Conservation (phyloP, 2,797 vertebrate species). For the Adelosebastes latens region DNA sequence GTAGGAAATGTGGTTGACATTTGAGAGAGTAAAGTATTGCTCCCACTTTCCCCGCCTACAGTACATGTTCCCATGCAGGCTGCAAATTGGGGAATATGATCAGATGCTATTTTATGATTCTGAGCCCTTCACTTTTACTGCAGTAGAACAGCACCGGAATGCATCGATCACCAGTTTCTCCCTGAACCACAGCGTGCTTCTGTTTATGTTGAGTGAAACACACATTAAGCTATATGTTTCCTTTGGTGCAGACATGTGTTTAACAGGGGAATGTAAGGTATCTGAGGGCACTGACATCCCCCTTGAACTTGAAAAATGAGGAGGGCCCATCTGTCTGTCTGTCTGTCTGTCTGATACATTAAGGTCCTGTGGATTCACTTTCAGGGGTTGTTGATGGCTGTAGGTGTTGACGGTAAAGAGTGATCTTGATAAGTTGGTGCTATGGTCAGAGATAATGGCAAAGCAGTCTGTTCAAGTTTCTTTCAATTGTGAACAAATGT, state of each 20-base stretch:
- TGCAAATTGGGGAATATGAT: slow-evolving; percentile 34
- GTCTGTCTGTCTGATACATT: slow-evolving; percentile 28
- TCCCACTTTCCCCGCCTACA: background rate
- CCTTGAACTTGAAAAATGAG: slow-evolving; percentile 74
- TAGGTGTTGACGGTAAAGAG: slow-evolving; percentile 2
- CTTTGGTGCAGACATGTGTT: slow-evolving; percentile 58
- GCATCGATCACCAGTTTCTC: background rate
- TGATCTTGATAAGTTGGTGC: slow-evolving; percentile 13
- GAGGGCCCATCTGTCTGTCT: slow-evolving; percentile 3
- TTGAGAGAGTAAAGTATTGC: slow-evolving; percentile 10
- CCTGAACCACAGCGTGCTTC: slow-evolving; percentile 4
- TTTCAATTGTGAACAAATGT: background rate
- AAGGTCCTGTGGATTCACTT: slow-evolving; percentile 9
- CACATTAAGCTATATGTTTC: slow-evolving; percentile 54
- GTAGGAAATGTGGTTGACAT: background rate
- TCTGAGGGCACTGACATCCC: slow-evolving; percentile 64
- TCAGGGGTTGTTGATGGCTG: slow-evolving; percentile 24
- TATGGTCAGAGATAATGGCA: background rate
- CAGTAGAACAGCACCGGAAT: background rate
- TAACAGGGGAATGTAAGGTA: slow-evolving; percentile 67
- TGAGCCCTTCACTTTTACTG: background rate
- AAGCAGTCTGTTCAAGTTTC: background rate
- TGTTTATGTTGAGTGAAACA: slow-evolving; percentile 53
- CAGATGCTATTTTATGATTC: slow-evolving; percentile 41
- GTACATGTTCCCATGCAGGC: slow-evolving; percentile 7